Evolutionary conservation across 2,888 invertebrate genomes (phyloP).

Genomic region (Heliothis peltigera): DNA sequence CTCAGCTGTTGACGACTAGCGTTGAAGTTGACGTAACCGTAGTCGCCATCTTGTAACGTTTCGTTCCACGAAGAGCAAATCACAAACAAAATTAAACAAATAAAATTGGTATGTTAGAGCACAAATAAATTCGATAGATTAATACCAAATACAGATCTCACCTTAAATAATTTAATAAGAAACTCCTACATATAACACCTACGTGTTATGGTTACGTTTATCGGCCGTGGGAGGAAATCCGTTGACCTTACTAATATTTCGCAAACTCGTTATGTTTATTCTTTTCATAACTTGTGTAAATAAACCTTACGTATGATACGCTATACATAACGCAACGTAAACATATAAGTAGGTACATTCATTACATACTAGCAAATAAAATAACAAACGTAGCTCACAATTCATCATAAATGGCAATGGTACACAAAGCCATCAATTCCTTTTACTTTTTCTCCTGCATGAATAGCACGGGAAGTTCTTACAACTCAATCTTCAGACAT

Average conservation of each 20-base stretch:
- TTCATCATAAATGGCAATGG: constrained; percentile 37
- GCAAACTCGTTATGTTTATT: constrained; percentile 40
- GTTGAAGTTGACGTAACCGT: constrained; percentile 41
- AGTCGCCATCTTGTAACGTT: constrained; percentile 65
- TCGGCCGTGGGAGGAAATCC: constrained; percentile 61
- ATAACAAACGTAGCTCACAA: constrained; percentile 17
- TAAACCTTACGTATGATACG: constrained; percentile 25
- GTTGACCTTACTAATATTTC: constrained; percentile 61
- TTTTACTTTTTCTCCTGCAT: constrained; percentile 47
- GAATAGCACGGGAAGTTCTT: constrained; percentile 54
- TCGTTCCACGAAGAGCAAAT: constrained; percentile 63
- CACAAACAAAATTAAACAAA: neutral
- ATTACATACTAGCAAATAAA: constrained; percentile 24
- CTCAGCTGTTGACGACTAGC: constrained; percentile 64
- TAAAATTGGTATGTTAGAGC: neutral
- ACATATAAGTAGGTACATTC: constrained; percentile 2
- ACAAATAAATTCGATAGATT: constrained; percentile 4
- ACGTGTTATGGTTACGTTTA: constrained; percentile 50
- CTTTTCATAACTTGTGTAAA: constrained; percentile 24
- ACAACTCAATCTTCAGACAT: constrained; percentile 60
- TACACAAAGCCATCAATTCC: constrained; percentile 47
- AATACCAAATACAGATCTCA: constrained; percentile 12
- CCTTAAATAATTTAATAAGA: constrained; percentile 25
- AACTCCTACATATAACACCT: constrained; percentile 63
- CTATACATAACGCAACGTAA: constrained; percentile 4